Evolutionary conservation across 2,888 invertebrate species (phyloP).

Genomic region (Schizotus pectinicornis): DNA sequence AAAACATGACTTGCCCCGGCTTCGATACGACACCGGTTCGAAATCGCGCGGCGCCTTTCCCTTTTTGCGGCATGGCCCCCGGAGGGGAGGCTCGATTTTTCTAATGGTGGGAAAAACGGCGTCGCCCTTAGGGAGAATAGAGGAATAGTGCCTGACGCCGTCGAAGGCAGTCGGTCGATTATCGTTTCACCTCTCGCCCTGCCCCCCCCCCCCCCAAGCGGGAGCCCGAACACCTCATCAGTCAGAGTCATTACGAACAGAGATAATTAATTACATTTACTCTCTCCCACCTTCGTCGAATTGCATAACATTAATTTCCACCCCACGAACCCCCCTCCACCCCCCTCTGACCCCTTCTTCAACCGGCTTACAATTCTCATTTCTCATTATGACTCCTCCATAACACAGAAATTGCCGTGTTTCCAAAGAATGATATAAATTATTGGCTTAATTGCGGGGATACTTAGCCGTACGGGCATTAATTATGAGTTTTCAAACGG

Average conservation of each 20-base stretch:
- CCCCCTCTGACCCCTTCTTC: conserved; percentile 39
- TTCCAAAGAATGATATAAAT: conserved; percentile 53
- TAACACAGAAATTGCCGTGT: conserved; percentile 48
- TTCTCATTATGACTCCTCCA: conserved; percentile 58
- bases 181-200: conserved; percentile 50
- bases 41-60: too few species aligned
- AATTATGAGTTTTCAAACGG: conserved; percentile 50
- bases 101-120: conserved; percentile 12
- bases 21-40: neutral
- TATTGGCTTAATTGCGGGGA: conserved; percentile 54
- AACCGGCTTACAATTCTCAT: conserved; percentile 53
- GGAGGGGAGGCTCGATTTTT: conserved; percentile 11
- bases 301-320: conserved; percentile 62
- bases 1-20: conserved; percentile 13
- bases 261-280: conserved; percentile 71
- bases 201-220: conserved; percentile 41
- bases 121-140: conserved; percentile 16
- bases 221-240: conserved; percentile 63
- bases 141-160: conserved; percentile 19
- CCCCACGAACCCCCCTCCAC: conserved; percentile 41
- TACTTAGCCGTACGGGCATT: conserved; percentile 51
- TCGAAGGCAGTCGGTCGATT: conserved; percentile 47
- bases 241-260: conserved; percentile 68
- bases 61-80: conserved; percentile 8
- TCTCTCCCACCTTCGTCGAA: conserved; percentile 63